Evolutionary conservation across 2,797 vertebrate species (phyloP), one percentile per base, ranked within the genome.

Genomic region (Periparus ater): DNA sequence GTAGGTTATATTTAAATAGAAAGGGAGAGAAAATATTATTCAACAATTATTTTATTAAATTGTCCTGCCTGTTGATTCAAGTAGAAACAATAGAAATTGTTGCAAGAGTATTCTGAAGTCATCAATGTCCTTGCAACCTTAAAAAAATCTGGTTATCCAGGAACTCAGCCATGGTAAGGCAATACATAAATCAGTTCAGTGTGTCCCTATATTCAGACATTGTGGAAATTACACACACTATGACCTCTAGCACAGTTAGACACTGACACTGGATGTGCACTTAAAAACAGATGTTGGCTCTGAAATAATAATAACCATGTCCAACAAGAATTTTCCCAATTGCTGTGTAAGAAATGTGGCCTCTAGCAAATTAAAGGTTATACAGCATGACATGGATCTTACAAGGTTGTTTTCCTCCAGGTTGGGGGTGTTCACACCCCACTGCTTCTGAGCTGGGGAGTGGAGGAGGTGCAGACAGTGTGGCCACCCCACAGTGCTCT

Each of bases 231-330:
- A 44, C 7, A 74, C 5, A 22, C 57, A 25, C 45, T 67, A 16
- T 85, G 82, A 89, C 68, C 90, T 85, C 55, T 67, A 80, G 61
- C 4, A 10, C 79, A 80, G 68, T 45, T 36, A 89, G 75, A 74
- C 44, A 51, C 48, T 71, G 82, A 53, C 65, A 61, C 26, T 83
- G 29, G 26, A 70, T 53, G 45, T 25, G 19, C 65, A 68, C 76
- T 90, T 88, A 80, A 74, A 95, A 91, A 38, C 85, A 93, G 68
- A 80, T 93, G 85, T 45, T 67, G 80, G 36, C 23, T 30, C 21
- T 67, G 76, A 85, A 89, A 67, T 85, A 92, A 96, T 85, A 80
- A 80, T 93, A 96, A 80, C 8, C 72, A 54, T 63, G 57, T 65
- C 50, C 73, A 80, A 71, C 12, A 67, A 54, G 47, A 88, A 67